Evolutionary conservation across 2,797 vertebrate genomes (phyloP), one percentile per base, ranked within the genome.

Genomic region (Clarias platycephalus): DNA sequence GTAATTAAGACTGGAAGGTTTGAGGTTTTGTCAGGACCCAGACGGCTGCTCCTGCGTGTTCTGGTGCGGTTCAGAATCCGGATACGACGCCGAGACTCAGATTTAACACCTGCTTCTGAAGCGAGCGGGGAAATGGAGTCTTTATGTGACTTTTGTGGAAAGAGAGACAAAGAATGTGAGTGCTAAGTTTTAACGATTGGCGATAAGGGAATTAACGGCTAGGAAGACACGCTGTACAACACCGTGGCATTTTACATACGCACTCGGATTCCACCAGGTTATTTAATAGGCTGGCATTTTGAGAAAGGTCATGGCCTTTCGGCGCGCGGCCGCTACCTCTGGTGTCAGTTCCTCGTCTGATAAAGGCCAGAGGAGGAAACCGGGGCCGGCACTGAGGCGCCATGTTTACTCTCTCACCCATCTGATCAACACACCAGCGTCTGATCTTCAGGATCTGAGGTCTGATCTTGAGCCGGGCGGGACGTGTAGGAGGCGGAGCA

Each of bases 261-360:
- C 90, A 84, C 92, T 85, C 90, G 87, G 88, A 93, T 92, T 93
- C 92, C 91, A 90, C 89, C 90, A 88, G 90, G 88, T 91, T 94
- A 90, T 94, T 93, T 90, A 92, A 92, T 91, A 85, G 90, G 89
- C 89, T 95, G 94, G 90, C 94, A 94, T 95, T 95, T 95, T 81
- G 77, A 75, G 85, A 95, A 95, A 95, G 95, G 94, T 93, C 91
- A 89, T 84, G 91, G 90, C 94, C 94, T 95, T 95, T 95, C 82
- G 89, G 91, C 91, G 89, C 92, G 92, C 91, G 89, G 92, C 92
- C 87, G 89, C 89, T 90, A 87, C 83, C 87, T 91, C 88, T 84
- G 64, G 87, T 90, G 93, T 93, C 92, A 92, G 85, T 92, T 90
- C 92, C 90, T 81, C 91, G 85, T 83, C 84, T 89, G 91, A 91